Percentiles rank a stretch among this genome's conserved stretches.
phyloP scores from a whole-genome alignment of 2,888 invertebrate species.

The Ectemnius lituratus region DNA sequence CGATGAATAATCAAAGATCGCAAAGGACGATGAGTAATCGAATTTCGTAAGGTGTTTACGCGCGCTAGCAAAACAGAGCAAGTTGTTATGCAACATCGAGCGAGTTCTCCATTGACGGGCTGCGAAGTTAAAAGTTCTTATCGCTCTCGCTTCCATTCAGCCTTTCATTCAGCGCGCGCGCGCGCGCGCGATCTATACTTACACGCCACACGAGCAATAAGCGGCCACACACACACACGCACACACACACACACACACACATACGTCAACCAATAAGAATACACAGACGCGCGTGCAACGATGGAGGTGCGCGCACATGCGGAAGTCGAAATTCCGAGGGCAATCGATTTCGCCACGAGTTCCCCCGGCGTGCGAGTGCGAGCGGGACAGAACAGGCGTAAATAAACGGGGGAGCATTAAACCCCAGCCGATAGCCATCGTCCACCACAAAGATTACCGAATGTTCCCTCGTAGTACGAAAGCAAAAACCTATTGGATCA shows the following conservation, averaged over 20 bases:
- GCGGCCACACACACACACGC: conserved; percentile 7
- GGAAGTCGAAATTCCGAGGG: conserved; percentile 27
- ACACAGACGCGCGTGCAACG: conserved; percentile 23
- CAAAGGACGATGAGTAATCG: background rate
- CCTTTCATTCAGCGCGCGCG: background rate
- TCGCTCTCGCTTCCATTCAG: background rate
- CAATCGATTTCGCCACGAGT: conserved; percentile 18
- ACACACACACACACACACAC: conserved; percentile 29
- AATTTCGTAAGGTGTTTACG: conserved; percentile 1
- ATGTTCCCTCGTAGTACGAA: background rate
- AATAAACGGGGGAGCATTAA: conserved; percentile 15
- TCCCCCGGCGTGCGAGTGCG: background rate
- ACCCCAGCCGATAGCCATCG: background rate
- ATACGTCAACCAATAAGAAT: conserved; percentile 11
- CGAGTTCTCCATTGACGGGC: background rate
- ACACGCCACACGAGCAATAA: background rate
- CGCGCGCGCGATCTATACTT: background rate
- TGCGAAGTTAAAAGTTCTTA: background rate
- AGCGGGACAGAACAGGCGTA: background rate
- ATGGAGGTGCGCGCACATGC: conserved; percentile 15
- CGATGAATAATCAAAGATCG: too few species aligned
- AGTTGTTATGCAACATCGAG: background rate
- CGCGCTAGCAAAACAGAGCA: conserved; percentile 1
- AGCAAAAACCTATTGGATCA: conserved; percentile 28
- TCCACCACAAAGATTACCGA: background rate